A percentile compares a stretch with the other conserved stretches of the same genome.
Evolutionary conservation across 2,797 vertebrate species (phyloP).

Genomic region (Oceanodroma leucorhoa): DNA sequence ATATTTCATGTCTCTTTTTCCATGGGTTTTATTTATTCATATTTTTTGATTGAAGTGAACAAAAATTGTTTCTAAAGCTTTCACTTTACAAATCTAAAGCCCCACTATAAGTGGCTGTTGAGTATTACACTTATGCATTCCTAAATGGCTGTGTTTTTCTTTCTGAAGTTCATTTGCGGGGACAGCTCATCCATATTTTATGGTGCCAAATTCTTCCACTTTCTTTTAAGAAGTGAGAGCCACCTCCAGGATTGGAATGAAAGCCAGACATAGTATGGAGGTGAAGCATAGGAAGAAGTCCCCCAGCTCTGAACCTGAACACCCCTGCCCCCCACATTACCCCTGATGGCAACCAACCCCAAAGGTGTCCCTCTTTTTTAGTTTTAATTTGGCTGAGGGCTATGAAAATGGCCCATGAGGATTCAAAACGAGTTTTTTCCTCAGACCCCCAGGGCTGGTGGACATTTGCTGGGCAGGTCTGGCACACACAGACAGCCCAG

Average conservation of each 20-base stretch:
- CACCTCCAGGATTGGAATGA: background rate
- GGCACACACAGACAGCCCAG: background rate
- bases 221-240: background rate
- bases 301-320: background rate
- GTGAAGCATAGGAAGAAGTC: background rate
- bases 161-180: background rate
- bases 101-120: fast-evolving
- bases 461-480: background rate
- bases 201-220: background rate
- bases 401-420: background rate
- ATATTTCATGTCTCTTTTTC: background rate
- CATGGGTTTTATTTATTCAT: background rate
- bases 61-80: background rate
- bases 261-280: background rate
- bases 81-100: background rate
- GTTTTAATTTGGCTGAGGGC: background rate
- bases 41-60: background rate
- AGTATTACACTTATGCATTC: background rate
- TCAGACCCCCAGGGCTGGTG: background rate
- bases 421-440: background rate
- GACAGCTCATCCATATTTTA: background rate
- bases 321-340: fast-evolving
- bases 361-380: background rate
- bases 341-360: background rate
- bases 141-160: background rate